phyloP scores from a whole-genome alignment of 37 sponge, comb jelly and placozoan genomes.

The Dysidea cf. avara region DNA sequence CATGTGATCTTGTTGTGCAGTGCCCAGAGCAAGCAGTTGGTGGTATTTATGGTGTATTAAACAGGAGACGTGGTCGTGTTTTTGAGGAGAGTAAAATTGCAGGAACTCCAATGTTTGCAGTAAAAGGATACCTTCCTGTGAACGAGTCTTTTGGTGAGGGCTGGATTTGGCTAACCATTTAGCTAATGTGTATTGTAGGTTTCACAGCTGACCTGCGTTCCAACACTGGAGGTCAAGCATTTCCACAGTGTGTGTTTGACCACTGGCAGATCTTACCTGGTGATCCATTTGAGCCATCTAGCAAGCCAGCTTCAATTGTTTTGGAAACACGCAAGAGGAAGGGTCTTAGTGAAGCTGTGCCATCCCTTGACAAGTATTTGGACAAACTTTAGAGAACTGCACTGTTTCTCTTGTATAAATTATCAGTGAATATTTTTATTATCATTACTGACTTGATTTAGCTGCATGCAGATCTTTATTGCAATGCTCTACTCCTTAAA shows the following conservation, averaged over 20 bases:
- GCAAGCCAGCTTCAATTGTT: constrained; percentile 33
- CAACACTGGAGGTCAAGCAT: constrained; percentile 68
- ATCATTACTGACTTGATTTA: no score
- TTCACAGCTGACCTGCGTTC: constrained; percentile 64
- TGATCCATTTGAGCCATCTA: constrained; percentile 29
- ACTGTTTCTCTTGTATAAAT: no score
- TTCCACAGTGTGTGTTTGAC: constrained; percentile 78
- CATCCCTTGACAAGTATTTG: constrained; percentile 80
- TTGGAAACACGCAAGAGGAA: constrained; percentile 86
- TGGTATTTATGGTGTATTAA: constrained; percentile 67
- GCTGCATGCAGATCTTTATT: no score
- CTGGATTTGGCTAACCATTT: neutral
- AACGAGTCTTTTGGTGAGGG: constrained; percentile 67
- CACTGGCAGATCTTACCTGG: constrained; percentile 63
- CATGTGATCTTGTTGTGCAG: neutral
- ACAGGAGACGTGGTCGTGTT: constrained; percentile 57
- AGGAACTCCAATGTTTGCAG: constrained; percentile 58
- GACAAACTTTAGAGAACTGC: constrained; percentile 87
- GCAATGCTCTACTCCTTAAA: no score
- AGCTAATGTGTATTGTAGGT: constrained; percentile 18
- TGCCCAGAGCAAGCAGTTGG: constrained; percentile 64
- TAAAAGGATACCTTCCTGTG: constrained; percentile 69
- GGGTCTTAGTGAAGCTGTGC: constrained; percentile 84
- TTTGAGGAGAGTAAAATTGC: constrained; percentile 41
- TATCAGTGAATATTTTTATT: no score